Evolutionary conservation across 2,888 invertebrate genomes (phyloP), one percentile per base, ranked within the genome.

Genomic region (Taphrorychus bicolor): DNA sequence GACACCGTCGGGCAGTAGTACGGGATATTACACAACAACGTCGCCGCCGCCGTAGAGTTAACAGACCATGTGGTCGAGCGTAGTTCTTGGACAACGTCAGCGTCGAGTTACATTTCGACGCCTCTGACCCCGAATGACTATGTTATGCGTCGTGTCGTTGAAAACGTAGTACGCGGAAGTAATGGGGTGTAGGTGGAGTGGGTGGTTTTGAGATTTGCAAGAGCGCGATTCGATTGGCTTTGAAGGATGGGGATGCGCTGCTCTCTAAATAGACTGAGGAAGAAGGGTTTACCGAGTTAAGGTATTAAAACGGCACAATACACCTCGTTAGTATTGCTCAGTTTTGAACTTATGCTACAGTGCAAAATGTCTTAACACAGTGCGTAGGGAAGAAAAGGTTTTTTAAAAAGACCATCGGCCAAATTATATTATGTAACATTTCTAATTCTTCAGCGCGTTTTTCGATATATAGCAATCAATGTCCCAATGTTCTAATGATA

Each of bases 201-300:
- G 60, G 24, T 49, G 48, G 40, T 52, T 61, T 57, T 58, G 2
- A 17, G 21, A 5, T 42, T 62, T 24, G 40, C n/a, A 32, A 11
- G 32, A 32, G 32, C 32, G 32, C 32, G 17, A n/a, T 45, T 45
- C 17, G 45, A 45, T 21, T 45, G 40, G 19, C 22, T 49, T 52
- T 66, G 68, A 64, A 59, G 70, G 48, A 69, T 64, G 52, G 42
- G 60, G 60, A 61, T 42, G 22, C 3, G 60, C 40, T 61, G 42
- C 53, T 23, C 24, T 22, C 14, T 17, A 53, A 18, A 53, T 53
- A 42, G 53, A 61, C 60, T 61, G 23, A 61, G 22, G 42, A 61
- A 52, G 53, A 45, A 52, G 40, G 24, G 17, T 53, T 53, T 61
- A 42, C 24, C 53, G 60, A 61, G 53, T 11, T 53, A 53, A 61